Evolutionary conservation across 2,113 vertebrate species (phyloP).

Genomic region (Hepsetus odoe): DNA sequence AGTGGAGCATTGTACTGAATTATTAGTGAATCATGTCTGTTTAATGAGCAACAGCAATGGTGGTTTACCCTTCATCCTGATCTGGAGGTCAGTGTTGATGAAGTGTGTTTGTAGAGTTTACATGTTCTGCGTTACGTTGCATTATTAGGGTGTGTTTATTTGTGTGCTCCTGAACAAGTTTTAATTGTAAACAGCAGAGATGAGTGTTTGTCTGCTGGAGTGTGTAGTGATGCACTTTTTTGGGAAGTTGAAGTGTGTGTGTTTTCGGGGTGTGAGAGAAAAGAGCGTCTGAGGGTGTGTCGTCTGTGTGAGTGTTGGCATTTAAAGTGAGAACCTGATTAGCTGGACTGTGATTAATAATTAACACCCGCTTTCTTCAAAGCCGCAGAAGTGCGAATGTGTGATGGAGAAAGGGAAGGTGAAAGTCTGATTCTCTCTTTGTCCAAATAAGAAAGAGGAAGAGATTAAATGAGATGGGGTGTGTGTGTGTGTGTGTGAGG

Average conservation of each 20-base stretch:
- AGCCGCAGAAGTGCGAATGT: constrained; percentile 1
- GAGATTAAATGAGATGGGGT: neutral
- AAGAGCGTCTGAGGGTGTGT: neutral
- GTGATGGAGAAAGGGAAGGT: constrained; percentile 16
- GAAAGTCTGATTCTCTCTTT: constrained; percentile 11
- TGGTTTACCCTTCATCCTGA: constrained; percentile 1
- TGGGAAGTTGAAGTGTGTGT: neutral
- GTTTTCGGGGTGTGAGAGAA: neutral
- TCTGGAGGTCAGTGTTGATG: constrained; percentile 25
- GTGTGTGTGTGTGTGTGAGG: neutral
- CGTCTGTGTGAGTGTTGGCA: constrained; percentile 25
- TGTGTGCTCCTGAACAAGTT: neutral
- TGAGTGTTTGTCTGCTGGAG: neutral
- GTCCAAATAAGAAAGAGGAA: constrained; percentile 12
- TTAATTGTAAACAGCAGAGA: neutral
- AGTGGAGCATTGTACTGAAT: neutral
- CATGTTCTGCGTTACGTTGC: neutral
- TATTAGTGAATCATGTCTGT: neutral
- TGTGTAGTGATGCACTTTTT: neutral
- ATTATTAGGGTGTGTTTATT: constrained; percentile 5
- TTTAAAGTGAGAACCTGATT: constrained; percentile 45
- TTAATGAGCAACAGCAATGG: neutral
- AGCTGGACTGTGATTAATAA: constrained; percentile 50
- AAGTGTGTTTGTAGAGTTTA: neutral
- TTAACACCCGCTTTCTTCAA: constrained; percentile 38